Base-by-base conservation (phyloP, 35 echinoderm and acorn worm genomes). In the Patiria miniata region DNA sequence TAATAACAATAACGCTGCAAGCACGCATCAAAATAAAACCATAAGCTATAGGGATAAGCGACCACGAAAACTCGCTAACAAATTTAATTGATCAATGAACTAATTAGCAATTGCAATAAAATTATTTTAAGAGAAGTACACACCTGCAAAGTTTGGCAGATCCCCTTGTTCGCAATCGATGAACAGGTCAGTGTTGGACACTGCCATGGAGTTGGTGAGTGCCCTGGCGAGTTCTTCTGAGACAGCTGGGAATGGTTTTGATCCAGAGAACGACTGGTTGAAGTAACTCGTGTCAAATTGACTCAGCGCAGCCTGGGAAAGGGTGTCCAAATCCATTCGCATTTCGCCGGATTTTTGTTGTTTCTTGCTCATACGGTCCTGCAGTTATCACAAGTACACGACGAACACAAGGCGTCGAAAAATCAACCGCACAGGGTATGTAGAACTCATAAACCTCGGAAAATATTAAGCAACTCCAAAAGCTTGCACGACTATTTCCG, bases 241-340 rank as follows among this genome's bases (percentile, higher is more conserved):
- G 39, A 58, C 44, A 23, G 77, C 77, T 47, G 79, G 86, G 51
- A 59, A 61, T 61, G 86, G 81, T 80, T 87, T 91, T 85, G 68
- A 82, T 92, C 84, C 93, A 55, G 52, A 39, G 8, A 86, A 79
- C 17, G 82, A 56, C 78, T 89, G 90, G 51, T 83, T 92, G 84
- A 94, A 86, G 76, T 88, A 87, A 92, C 90, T 87, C 28, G 79
- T 85, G 78, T 92, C 93, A 73, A 86, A 90, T 76, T 91, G 93
- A 85, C 89, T 95, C 32, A 95, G 80, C 47, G 93, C 93, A 54
- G 91, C 93, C 76, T 95, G 93, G 51, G 93, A 95, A 81, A 92
- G 86, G 81, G 90, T 92, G 56, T 92, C 93, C 83, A 92, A 82
- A 95, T 95, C 93, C 93, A 95, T 95, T 85, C 93, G 93, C 93